Conservation (phyloP, 2,797 vertebrate genomes). For the Myotis planiceps region DNA sequence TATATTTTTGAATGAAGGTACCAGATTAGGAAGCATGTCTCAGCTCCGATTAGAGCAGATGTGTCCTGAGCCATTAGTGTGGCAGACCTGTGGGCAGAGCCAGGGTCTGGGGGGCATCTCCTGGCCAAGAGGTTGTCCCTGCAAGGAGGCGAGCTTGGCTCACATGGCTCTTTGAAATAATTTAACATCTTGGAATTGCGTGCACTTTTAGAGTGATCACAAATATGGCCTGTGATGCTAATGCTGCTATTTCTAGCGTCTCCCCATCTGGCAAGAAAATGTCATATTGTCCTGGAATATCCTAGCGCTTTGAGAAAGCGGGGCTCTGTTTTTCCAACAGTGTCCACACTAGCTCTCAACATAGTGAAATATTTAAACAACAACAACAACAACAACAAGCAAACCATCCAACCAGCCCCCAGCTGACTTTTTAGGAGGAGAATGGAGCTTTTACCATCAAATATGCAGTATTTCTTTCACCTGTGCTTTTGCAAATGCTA, state of each 20-base stretch:
- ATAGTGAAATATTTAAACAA: neutral
- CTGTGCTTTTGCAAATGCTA: neutral
- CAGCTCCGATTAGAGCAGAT: neutral
- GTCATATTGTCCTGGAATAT: slow-evolving; percentile 13
- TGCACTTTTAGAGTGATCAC: neutral
- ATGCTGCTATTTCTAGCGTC: neutral
- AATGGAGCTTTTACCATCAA: neutral
- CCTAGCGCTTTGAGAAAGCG: neutral
- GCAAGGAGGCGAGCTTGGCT: neutral
- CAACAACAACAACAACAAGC: neutral
- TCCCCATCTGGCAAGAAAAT: slow-evolving; percentile 24
- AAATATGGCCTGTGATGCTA: neutral
- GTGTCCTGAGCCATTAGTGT: neutral
- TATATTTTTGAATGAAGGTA: neutral
- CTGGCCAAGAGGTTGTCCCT: neutral
- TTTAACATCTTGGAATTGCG: neutral
- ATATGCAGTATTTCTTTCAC: neutral
- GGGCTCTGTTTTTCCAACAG: neutral
- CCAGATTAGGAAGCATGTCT: neutral
- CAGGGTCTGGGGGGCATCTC: no score
- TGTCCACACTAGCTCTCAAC: neutral
- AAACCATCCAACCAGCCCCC: neutral
- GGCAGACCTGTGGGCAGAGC: neutral
- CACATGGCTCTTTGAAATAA: neutral
- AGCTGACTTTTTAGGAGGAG: neutral